A percentile compares a stretch with the other conserved stretches of the same genome.
phyloP scores from a whole-genome alignment of 2,113 vertebrate genomes.

The Peucedramus taeniatus region DNA sequence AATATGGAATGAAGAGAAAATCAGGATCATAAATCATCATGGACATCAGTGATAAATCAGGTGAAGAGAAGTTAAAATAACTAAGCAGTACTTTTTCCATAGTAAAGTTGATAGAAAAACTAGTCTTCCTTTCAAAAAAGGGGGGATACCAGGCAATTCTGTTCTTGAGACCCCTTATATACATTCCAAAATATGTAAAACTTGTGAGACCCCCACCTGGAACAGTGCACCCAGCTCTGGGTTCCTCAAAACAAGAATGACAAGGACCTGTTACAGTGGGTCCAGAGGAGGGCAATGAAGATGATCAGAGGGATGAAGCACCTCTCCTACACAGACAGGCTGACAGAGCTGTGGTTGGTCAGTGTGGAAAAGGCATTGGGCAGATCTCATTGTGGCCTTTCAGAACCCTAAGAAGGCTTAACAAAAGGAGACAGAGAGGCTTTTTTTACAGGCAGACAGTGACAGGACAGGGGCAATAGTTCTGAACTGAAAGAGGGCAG shows the following conservation, averaged over 20 bases:
- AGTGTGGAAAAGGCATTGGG: background rate
- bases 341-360: background rate
- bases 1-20: background rate
- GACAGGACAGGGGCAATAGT: background rate
- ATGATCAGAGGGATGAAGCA: background rate
- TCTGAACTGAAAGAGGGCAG: background rate
- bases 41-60: background rate
- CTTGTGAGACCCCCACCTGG: background rate
- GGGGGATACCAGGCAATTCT: background rate
- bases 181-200: background rate
- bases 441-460: background rate
- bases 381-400: background rate
- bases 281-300: background rate
- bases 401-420: background rate
- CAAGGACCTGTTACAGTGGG: background rate
- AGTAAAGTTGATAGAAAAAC: background rate
- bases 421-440: background rate
- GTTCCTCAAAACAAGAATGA: background rate
- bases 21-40: background rate
- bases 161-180: background rate
- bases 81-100: background rate
- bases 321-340: background rate
- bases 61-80: background rate
- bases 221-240: background rate
- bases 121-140: background rate